Evolutionary conservation across 2,797 vertebrate species (phyloP).

Genomic region (Rhinogobio ventralis): DNA sequence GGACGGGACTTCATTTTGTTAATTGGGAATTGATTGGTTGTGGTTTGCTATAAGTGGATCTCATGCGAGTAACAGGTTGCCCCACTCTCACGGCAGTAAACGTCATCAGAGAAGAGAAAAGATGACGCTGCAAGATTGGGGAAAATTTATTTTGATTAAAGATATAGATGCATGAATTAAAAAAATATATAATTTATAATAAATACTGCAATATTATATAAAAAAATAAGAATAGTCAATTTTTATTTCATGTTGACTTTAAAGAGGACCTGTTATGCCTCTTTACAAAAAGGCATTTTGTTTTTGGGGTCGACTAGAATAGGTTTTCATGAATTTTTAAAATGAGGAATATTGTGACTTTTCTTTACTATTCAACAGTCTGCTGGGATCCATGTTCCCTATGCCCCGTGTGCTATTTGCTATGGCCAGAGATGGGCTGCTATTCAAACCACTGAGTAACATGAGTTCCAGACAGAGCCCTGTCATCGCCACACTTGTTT

Average conservation of each 20-base stretch:
- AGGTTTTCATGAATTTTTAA: neutral
- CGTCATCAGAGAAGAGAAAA: neutral
- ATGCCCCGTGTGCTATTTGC: constrained; percentile 89
- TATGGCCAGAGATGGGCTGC: constrained; percentile 90
- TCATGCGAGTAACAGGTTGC: neutral
- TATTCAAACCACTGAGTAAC: constrained; percentile 82
- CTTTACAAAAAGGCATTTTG: neutral
- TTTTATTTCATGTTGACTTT: neutral
- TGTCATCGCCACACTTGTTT: constrained; percentile 80
- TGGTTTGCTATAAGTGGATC: neutral
- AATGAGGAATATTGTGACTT: neutral
- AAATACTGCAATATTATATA: too few species aligned
- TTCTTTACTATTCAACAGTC: constrained; percentile 70
- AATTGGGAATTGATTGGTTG: neutral
- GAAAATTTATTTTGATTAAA: neutral
- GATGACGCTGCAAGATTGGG: neutral
- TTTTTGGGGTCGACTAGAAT: neutral
- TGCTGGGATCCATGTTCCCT: constrained; percentile 88
- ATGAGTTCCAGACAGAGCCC: constrained; percentile 82
- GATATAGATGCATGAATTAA: neutral
- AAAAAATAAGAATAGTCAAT: neutral
- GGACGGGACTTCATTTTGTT: neutral
- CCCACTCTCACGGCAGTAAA: neutral
- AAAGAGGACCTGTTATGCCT: neutral
- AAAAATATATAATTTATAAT: neutral